These are phyloP conservation scores for Halocaridina rubra DNA, from an alignment of 2,888 invertebrate species.

Conservation along the genomic window DNA sequence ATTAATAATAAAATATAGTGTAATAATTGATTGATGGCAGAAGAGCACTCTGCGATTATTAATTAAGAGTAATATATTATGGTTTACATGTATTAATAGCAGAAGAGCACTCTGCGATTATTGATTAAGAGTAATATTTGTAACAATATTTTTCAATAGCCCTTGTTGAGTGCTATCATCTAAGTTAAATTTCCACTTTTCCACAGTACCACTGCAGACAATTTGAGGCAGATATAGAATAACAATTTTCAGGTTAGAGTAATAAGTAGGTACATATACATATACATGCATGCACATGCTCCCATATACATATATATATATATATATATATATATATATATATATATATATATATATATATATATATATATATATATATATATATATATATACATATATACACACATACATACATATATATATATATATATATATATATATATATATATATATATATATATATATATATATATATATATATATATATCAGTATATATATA, in stretches of 20 bases:
- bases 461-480: neutral
- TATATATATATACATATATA: neutral
- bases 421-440: neutral
- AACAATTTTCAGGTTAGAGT: neutral
- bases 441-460: constrained; percentile 4
- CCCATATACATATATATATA: neutral
- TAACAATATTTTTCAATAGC: no score
- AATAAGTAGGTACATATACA: neutral
- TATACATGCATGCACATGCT: neutral
- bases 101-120: no score
- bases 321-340: constrained; percentile 8
- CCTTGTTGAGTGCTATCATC: no score
- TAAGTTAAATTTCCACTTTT: no score
- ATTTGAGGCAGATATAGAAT: no score
- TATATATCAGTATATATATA: neutral
- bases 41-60: no score
- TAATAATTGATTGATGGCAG: no score
- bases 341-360: constrained; percentile 8
- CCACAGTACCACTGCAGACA: no score
- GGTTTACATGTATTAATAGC: no score
- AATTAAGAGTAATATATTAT: no score
- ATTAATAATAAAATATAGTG: no score
- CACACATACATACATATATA: neutral
- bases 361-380: constrained; percentile 5
- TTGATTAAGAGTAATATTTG: no score